Base-by-base conservation (phyloP, 1,140 invertebrate species). In the Neodiprion virginianus region DNA sequence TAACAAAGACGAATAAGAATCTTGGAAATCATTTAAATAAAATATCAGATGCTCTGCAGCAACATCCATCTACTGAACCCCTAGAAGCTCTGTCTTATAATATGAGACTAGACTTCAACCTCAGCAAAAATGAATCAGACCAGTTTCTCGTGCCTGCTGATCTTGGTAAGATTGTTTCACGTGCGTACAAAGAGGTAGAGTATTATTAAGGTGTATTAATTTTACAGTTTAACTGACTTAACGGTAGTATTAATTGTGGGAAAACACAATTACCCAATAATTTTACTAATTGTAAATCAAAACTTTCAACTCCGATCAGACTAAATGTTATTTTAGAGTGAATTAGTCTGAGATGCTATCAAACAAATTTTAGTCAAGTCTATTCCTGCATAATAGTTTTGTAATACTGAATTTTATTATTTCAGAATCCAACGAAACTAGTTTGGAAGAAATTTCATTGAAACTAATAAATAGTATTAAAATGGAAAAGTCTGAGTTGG, bases 371-470 rank as follows among this genome's bases (percentile, higher is more conserved):
- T 40, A 40, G 2, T 3, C 28, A 40, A 40, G 28, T 5, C 28
- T 40, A 40, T 40, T 40, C 1, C 28, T 40, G 28, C 5, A 40
- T 5, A 3, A 47, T 76, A 82, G 73, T 71, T 23, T 72, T 11
- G 69, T 79, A 88, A 79, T 83, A 88, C 88, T 77, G 75, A 7
- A 48, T 74, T 70, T 67, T 67, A 72, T 78, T 21, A 72, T 82
- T 74, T 8, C 70, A 89, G 84, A 76, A 76, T 75, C 79, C 8
- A 88, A 84, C 76, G 91, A 93, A 79, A 88, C 90, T 66, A 95
- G 93, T 83, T 89, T 95, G 75, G 94, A 95, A 84, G 93, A 95
- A 86, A 94, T 95, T 80, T 94, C 93, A 14, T 84, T 94, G 65
- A 93, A 92, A 85, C 83, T 94, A 65, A 91, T 94, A 10, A 92